Evolutionary conservation across 1,140 invertebrate species (phyloP).

Genomic region (Cylas formicarius): DNA sequence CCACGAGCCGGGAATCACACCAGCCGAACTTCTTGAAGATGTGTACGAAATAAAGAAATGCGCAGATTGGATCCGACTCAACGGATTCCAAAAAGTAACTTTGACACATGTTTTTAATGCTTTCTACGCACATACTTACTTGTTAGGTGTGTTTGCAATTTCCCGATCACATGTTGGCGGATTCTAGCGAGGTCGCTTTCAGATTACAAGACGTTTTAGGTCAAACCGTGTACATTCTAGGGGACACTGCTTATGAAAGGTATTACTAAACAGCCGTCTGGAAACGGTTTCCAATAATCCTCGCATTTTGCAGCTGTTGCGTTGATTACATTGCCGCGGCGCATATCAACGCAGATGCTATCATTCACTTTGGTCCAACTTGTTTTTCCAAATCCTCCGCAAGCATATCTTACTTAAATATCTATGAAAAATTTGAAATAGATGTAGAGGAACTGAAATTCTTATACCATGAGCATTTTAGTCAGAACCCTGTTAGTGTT

Average conservation of each 20-base stretch:
- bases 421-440: conserved; percentile 56
- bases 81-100: conserved; percentile 58
- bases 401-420: conserved; percentile 64
- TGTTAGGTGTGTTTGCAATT: conserved; percentile 83
- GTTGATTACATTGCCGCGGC: conserved; percentile 86
- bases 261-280: conserved; percentile 38
- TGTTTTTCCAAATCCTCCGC: conserved; percentile 71
- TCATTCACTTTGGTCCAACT: conserved; percentile 86
- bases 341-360: conserved; percentile 73
- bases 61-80: conserved; percentile 59
- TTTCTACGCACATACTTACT: conserved; percentile 23
- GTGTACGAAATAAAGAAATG: conserved; percentile 43
- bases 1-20: conserved; percentile 14
- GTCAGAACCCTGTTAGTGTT: conserved; percentile 16
- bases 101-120: conserved; percentile 13
- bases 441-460: conserved; percentile 35
- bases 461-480: conserved; percentile 13
- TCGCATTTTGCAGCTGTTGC: conserved; percentile 66
- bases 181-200: conserved; percentile 62
- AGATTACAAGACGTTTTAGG: conserved; percentile 53
- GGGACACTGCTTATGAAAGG: conserved; percentile 91
- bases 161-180: conserved; percentile 70
- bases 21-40: conserved; percentile 24
- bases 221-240: conserved; percentile 71
- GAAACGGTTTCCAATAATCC: not conserved